A percentile compares a stretch with the other conserved stretches of the same genome.
These are phyloP conservation scores for Pachymerium ferrugineum DNA, from an alignment of 2,888 invertebrate species.

Conservation along the genomic window DNA sequence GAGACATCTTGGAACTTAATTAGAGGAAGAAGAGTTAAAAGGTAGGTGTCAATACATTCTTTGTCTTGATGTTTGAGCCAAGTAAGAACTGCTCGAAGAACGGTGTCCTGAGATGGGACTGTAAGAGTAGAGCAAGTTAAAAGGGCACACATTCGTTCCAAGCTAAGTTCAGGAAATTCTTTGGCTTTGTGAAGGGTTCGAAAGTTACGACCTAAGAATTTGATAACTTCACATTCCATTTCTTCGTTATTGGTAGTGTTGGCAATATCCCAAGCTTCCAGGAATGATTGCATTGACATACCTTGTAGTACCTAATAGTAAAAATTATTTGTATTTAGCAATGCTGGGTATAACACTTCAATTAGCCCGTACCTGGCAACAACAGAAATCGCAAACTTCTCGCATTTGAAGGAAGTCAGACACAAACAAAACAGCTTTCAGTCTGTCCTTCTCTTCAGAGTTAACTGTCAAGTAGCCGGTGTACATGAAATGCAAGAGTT, in stretches of 20 bases:
- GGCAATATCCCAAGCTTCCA: conserved; percentile 25
- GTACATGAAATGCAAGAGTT: conserved; percentile 28
- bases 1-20: conserved; percentile 21
- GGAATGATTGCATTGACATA: conserved; percentile 5
- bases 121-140: conserved; percentile 15
- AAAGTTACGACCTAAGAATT: conserved; percentile 19
- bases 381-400: conserved; percentile 25
- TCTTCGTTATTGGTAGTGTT: conserved; percentile 25
- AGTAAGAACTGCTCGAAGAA: neutral
- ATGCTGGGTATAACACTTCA: no score
- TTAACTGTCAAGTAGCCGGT: conserved; percentile 14
- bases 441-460: neutral
- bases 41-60: conserved; percentile 28
- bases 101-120: conserved; percentile 11
- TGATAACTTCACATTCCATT: conserved; percentile 29
- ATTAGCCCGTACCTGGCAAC: no score
- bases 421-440: conserved; percentile 5
- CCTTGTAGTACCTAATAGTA: neutral
- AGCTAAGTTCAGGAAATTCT: conserved; percentile 17
- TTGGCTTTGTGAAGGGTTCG: conserved; percentile 28
- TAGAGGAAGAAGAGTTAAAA: conserved; percentile 5
- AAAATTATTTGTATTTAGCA: no score
- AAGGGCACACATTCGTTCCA: conserved; percentile 20
- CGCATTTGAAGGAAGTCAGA: conserved; percentile 10
- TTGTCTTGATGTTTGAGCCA: conserved; percentile 29